Evolutionary conservation across 92 coral and sea anemone species (phyloP), one percentile per base, ranked within the genome.

Genomic region (Umimayanthus kanabou): DNA sequence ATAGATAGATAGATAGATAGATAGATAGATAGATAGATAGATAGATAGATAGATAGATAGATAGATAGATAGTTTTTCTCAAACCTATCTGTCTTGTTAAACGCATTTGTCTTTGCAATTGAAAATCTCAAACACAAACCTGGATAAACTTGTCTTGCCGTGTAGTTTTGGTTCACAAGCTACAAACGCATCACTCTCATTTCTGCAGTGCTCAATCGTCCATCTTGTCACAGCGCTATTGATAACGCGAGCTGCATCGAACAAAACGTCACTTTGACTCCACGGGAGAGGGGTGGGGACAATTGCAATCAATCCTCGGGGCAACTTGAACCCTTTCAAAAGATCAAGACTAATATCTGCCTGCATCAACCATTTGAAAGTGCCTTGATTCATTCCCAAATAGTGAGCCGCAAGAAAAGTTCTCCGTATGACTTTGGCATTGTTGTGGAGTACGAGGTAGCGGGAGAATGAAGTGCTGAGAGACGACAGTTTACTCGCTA

Each of bases 341-440:
- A 16, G 25, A 16, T 67, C 77, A 5, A 83, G 58, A 42, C 66
- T 25, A 40, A 83, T 43, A n/a, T 83, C 87, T 8, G 87, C 53
- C 39, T 67, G 87, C 39, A 83, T 42, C 9, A 83, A 6, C 87
- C 87, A 83, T 83, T 83, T 83, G 29, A 83, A 83, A 6, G 87
- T 83, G 69, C 87, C 78, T 29, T 47, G 87, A 26, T 57, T 50
- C 87, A 83, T 83, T 45, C 39, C 25, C 29, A 83, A 47, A 50
- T 70, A 49, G 25, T 70, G 4, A 45, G 87, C 78, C 7, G 65
- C 87, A 50, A 47, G 78, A 33, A 70, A 83, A 4, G 87, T 83
- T 23, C 87, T 69, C 29, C 77, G 77, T 7, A 83, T 83, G 50
- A 83, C 37, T 23, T 83, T 25, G 18, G 45, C 14, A 53, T 43